Conservation (phyloP, 2,797 vertebrate genomes). For the Artibeus jamaicensis region DNA sequence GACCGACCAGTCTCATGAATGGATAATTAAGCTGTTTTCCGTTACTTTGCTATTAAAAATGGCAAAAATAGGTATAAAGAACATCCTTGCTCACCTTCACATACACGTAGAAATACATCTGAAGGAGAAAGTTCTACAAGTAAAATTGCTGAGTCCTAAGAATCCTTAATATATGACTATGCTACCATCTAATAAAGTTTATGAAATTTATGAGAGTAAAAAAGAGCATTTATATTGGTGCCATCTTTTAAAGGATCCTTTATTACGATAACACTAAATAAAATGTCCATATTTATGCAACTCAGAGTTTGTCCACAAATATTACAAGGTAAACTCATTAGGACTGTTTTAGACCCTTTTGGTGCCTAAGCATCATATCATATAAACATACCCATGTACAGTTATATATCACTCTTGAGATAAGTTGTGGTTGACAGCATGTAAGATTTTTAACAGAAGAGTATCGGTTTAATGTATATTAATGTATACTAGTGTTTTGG, state of each 20-base stretch:
- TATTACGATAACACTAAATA: background rate
- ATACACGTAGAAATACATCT: background rate
- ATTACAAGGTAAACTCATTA: background rate
- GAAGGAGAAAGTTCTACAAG: background rate
- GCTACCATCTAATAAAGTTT: background rate
- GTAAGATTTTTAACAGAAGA: slow-evolving; percentile 25
- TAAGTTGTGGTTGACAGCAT: background rate
- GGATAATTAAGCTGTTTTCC: background rate
- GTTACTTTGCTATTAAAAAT: background rate
- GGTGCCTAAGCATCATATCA: background rate
- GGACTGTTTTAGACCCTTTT: background rate
- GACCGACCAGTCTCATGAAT: background rate
- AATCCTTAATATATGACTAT: background rate
- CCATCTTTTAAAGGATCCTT: background rate
- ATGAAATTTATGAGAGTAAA: background rate
- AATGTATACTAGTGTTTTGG: background rate
- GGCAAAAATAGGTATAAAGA: background rate
- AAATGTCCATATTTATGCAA: background rate
- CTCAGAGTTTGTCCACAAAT: background rate
- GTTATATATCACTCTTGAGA: background rate
- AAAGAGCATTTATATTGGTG: background rate
- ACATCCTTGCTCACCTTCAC: background rate
- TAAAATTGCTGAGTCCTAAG: background rate
- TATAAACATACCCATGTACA: background rate
- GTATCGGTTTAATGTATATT: background rate